Evolutionary conservation across 2,888 invertebrate species (phyloP).

Genomic region (Drosophila mimetica): DNA sequence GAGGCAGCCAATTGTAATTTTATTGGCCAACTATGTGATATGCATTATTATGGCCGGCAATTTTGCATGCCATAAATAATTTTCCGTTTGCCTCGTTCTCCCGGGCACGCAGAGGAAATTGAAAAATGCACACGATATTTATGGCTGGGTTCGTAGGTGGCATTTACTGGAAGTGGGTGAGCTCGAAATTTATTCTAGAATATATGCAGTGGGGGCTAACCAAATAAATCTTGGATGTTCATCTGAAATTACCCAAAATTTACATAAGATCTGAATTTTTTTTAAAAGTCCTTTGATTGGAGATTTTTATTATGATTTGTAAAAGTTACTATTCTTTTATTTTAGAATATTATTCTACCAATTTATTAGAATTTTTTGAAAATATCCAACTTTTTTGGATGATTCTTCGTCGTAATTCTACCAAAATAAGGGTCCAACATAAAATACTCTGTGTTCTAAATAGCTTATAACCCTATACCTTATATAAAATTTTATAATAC

Average conservation of each 20-base stretch:
- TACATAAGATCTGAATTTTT: conserved; percentile 7
- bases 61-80: conserved; percentile 62
- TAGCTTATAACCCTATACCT: too few relatives aligned
- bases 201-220: conserved; percentile 22
- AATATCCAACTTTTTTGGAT: too few relatives aligned
- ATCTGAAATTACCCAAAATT: conserved; percentile 4
- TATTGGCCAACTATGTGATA: conserved; percentile 51
- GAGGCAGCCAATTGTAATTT: conserved; percentile 56
- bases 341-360: too few relatives aligned
- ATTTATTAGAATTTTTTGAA: too few relatives aligned
- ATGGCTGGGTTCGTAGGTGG: conserved; percentile 29
- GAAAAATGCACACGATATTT: conserved; percentile 55
- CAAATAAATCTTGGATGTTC: conserved; percentile 18
- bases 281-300: not conserved
- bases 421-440: too few relatives aligned
- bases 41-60: conserved; percentile 47
- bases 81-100: conserved; percentile 22
- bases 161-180: conserved; percentile 17
- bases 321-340: too few relatives aligned
- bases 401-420: too few relatives aligned
- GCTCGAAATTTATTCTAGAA: conserved; percentile 33
- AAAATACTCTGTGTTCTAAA: too few relatives aligned
- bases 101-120: conserved; percentile 47
- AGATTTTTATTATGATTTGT: not conserved
- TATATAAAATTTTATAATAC: too few relatives aligned